Conservation (phyloP, 2,797 vertebrate species). For the Gallirallus australis region DNA sequence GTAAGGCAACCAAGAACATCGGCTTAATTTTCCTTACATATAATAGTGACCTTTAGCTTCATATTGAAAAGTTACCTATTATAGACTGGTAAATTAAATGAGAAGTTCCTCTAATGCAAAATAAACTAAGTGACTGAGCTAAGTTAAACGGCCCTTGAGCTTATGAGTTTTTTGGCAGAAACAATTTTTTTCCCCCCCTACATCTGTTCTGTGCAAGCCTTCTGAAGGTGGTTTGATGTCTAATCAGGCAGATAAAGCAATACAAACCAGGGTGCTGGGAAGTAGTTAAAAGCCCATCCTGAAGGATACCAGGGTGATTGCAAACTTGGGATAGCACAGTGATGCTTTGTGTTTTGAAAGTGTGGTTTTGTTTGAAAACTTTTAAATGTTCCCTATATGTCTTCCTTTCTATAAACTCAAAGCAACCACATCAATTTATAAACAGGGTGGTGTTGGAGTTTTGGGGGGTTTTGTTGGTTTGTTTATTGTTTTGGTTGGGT, state of each 20-base stretch:
- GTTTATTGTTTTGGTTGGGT: no score
- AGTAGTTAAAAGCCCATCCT: neutral
- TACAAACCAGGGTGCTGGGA: neutral
- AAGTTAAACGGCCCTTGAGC: slow-evolving; percentile 77
- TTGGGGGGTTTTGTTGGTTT: no score
- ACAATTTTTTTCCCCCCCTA: slow-evolving; percentile 55
- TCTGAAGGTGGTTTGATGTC: slow-evolving; percentile 61
- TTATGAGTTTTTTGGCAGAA: slow-evolving; percentile 66
- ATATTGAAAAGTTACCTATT: slow-evolving; percentile 87
- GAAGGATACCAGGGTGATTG: neutral
- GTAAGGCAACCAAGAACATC: slow-evolving; percentile 89
- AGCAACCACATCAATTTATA: neutral
- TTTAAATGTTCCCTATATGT: neutral
- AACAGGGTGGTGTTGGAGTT: neutral
- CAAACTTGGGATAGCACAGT: neutral
- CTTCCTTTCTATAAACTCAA: slow-evolving; percentile 5
- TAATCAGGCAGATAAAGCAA: slow-evolving; percentile 42
- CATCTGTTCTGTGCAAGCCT: slow-evolving; percentile 51
- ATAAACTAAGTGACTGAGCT: slow-evolving; percentile 82
- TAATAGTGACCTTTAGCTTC: slow-evolving; percentile 95
- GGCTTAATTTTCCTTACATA: slow-evolving; percentile 88
- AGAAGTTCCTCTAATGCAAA: slow-evolving; percentile 84
- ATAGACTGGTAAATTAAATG: slow-evolving; percentile 83
- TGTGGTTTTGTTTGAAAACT: slow-evolving; percentile 21
- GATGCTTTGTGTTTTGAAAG: neutral